Percentiles rank a stretch among this genome's conserved stretches.
Conservation (phyloP, 2,888 invertebrate genomes). For the Pachycephus smyrnensis region DNA sequence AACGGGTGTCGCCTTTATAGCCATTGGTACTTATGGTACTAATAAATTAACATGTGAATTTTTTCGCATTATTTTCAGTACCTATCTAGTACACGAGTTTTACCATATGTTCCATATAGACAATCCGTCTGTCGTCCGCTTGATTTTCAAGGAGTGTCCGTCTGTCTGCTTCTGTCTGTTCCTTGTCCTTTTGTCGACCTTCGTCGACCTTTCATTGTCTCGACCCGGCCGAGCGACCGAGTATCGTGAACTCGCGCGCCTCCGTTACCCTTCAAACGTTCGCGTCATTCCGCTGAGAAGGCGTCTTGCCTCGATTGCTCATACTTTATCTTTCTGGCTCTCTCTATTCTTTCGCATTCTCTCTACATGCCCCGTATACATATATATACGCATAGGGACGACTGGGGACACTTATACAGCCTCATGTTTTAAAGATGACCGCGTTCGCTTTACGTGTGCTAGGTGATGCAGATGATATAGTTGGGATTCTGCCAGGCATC, state of each 20-base stretch:
- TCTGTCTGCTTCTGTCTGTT: constrained; percentile 20
- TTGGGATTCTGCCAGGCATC: constrained; percentile 6
- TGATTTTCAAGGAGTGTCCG: constrained; percentile 20
- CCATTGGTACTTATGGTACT: constrained; percentile 20
- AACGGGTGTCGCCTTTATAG: not conserved
- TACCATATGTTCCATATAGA: constrained; percentile 13
- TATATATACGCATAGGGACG: not conserved
- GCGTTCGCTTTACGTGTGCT: constrained; percentile 15
- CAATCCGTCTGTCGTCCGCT: constrained; percentile 5
- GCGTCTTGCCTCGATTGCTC: not conserved
- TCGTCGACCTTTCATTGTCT: constrained; percentile 26
- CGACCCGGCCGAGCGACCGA: not conserved
- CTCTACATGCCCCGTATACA: not conserved
- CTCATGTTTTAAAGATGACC: constrained; percentile 24
- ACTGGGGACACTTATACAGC: constrained; percentile 7
- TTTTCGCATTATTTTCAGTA: constrained; percentile 11
- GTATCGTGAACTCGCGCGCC: not conserved
- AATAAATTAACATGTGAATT: constrained; percentile 41
- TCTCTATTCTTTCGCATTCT: not conserved
- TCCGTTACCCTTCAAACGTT: constrained; percentile 19
- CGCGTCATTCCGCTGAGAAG: constrained; percentile 13
- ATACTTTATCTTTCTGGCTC: not conserved
- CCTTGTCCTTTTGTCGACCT: constrained; percentile 22
- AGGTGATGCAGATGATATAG: constrained; percentile 12
- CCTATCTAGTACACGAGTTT: constrained; percentile 20